Base-by-base conservation (phyloP, 1,140 invertebrate species). In the Trichoplusia ni region DNA sequence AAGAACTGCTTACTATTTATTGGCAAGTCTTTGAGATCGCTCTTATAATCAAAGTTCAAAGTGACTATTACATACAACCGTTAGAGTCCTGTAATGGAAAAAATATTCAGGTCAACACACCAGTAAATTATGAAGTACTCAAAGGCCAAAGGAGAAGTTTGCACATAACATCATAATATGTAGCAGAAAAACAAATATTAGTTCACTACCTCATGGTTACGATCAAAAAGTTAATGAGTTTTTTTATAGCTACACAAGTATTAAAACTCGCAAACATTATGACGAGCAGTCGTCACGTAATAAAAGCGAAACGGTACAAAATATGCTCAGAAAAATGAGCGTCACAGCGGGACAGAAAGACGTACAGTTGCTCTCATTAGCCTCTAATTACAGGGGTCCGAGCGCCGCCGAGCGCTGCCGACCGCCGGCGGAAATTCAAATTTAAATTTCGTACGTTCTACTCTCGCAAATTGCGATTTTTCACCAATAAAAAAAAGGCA, bases 401-500 rank as follows among this genome's bases (percentile, higher is more conserved):
- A 56, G 37, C 23, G 35, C 33, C 1, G 7, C 37, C 47, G 47
- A 51, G 47, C 47, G 54, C 38, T 16, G 13, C 37, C 54, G 70
- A 75, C 68, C 70, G 59, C 46, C 75, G 69, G 61, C 75, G 79
- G 77, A 85, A 87, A 83, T 86, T 81, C 71, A 78, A 84, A 85
- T 90, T 88, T 81, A 84, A 87, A 86, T 86, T 82, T 88, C 77
- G 75, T 75, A 79, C 79, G 77, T 71, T 71, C 71, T 18, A 42
- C 63, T 73, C 77, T 73, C 67, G 69, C 76, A 81, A 82, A 85
- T 82, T 86, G 76, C 71, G 76, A 88, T 84, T 87, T 86, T 82
- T 79, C 74, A 81, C 65, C 77, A 86, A 84, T 83, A 90, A 87
- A 85, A 84, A 79, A 73, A 58, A 25, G 54, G 54, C 38, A 58